Base-by-base conservation (phyloP, 1,140 invertebrate genomes). In the Eriocheir sinensis region DNA sequence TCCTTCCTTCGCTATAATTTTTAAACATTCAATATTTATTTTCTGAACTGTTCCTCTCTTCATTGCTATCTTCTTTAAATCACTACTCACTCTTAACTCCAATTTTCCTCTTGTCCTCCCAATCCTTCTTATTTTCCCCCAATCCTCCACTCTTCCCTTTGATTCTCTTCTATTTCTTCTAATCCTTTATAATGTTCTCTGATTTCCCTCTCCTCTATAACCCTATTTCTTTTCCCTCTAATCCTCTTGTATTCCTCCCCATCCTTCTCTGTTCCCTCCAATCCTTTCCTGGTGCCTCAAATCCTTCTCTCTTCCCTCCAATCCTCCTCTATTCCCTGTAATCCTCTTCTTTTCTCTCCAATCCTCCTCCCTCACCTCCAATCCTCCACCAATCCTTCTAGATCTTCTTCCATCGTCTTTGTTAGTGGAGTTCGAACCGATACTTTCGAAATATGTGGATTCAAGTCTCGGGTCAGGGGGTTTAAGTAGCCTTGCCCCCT, bases 391-490 rank as follows among this genome's bases (percentile, higher is more conserved):
- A n/a, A n/a, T n/a, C n/a, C n/a, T n/a, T n/a, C n/a, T n/a, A n/a
- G n/a, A n/a, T n/a, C n/a, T n/a, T n/a, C n/a, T n/a, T n/a, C n/a
- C n/a, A n/a, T n/a, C n/a, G n/a, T n/a, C n/a, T n/a, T n/a, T n/a
- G 60, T n/a, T n/a, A 72, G 60, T 72, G 4, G n/a, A n/a, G 60
- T 21, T n/a, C 21, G n/a, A 72, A 72, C 21, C 8, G 6, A 6
- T 72, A n/a, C 60, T 72, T 27, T 72, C 60, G 60, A 72, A 72
- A 72, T 72, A n/a, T 72, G 60, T n/a, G 27, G n/a, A 72, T 72
- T 72, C 21, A 6, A n/a, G 6, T n/a, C n/a, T 72, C 17, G 60
- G 27, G 60, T 72, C 60, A 72, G n/a, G 27, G 17, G 8, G n/a
- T n/a, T n/a, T n/a, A 21, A 6, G 60, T 72, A 21, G n/a, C 8